Evolutionary conservation across 2,888 invertebrate genomes (phyloP), one percentile per base, ranked within the genome.

Genomic region (Deilephila porcellus): DNA sequence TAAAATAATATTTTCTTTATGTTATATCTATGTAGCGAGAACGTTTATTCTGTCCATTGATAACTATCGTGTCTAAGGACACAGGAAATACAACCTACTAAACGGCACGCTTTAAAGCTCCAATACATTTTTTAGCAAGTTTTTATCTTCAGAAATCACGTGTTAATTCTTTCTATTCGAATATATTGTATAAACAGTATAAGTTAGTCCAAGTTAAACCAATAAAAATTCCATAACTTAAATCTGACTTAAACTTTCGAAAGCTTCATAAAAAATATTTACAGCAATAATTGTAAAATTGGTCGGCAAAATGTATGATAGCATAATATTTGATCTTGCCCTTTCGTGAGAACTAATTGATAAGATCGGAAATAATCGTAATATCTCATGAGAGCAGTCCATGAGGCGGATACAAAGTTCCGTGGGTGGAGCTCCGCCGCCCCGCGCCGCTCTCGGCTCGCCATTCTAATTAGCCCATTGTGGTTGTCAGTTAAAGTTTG

Each of bases 381-480:
- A 86, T 85, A 84, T 86, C 85, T 89, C 86, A 88, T 88, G 87
- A 82, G 85, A 86, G 88, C 87, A 85, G 86, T 87, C 89, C 87
- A 88, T 90, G 87, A 93, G 88, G 90, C 94, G 93, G 94, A 94
- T 93, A 89, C 92, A 86, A 90, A 91, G 93, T 90, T 89, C 87
- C 88, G 93, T 93, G 93, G 94, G 94, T 91, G 93, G 90, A 90
- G 87, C 86, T 83, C 86, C 87, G 83, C 86, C 85, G 77, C 87
- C 86, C 88, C 91, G 85, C 90, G 75, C 88, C 86, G 84, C 90
- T 82, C 84, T 83, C 86, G 84, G 84, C 89, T 92, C 89, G 92
- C 92, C 93, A 93, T 94, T 93, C 94, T 93, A 94, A 94, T 93
- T 93, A 94, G 92, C 91, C 88, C 90, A 93, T 94, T 93, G 94